These are phyloP conservation scores for Cataglyphis livida DNA, from an alignment of 2,888 invertebrate genomes.

Conservation along the genomic window DNA sequence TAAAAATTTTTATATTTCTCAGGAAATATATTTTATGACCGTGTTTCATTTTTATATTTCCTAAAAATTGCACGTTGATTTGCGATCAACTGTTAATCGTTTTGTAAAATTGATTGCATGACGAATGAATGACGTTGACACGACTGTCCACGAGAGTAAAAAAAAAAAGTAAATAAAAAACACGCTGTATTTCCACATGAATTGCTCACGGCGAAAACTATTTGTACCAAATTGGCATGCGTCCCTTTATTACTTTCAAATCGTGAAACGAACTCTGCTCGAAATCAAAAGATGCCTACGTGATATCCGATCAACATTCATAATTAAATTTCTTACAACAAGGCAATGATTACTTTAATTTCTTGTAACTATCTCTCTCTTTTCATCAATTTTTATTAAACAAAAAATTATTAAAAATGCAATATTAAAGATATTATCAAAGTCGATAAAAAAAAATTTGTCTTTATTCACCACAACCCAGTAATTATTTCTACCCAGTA, in stretches of 20 bases:
- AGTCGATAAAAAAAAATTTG: neutral
- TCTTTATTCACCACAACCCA: neutral
- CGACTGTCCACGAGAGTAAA: constrained; percentile 12
- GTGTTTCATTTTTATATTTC: constrained; percentile 4
- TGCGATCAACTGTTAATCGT: constrained; percentile 41
- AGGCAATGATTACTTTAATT: constrained; percentile 2
- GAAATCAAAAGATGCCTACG: neutral
- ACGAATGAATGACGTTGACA: constrained; percentile 47
- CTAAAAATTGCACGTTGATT: constrained; percentile 25
- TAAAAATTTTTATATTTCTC: neutral
- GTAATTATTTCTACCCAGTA: neutral
- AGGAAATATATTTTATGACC: neutral
- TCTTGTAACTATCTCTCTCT: neutral
- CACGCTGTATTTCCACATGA: constrained; percentile 32
- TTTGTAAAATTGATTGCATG: constrained; percentile 32
- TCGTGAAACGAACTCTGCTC: constrained; percentile 12
- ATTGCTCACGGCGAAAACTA: constrained; percentile 22
- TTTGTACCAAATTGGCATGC: constrained; percentile 31
- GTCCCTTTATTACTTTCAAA: neutral
- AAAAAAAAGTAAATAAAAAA: constrained; percentile 31
- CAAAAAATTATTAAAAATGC: neutral
- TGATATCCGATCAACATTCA: neutral
- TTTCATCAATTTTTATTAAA: neutral
- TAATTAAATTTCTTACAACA: constrained; percentile 19
- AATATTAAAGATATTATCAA: neutral